Percentiles rank a stretch among this genome's conserved stretches.
phyloP scores from a whole-genome alignment of 1,140 invertebrate species.

The Drosophila tristis region DNA sequence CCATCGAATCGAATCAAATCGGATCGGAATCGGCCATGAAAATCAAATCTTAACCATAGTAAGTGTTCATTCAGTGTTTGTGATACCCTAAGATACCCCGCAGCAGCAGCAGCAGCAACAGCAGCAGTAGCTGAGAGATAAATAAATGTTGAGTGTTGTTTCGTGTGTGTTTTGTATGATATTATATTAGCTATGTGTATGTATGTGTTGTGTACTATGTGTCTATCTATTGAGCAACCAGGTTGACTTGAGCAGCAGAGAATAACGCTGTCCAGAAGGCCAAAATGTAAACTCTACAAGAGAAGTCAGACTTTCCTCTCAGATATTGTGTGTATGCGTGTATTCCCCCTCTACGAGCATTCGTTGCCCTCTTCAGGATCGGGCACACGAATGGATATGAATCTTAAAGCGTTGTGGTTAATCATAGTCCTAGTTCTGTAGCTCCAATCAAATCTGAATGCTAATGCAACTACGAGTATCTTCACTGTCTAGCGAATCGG shows the following conservation, averaged over 20 bases:
- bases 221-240: constrained; percentile 26
- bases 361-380: constrained; percentile 1
- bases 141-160: constrained; percentile 31
- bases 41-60: constrained; percentile 45
- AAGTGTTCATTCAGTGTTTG: constrained; percentile 71
- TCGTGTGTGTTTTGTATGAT: constrained; percentile 32
- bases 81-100: constrained; percentile 58
- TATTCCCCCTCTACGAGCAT: not conserved
- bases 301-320: constrained; percentile 53
- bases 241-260: constrained; percentile 18
- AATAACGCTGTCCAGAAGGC: constrained; percentile 3
- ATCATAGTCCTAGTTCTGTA: constrained; percentile 49
- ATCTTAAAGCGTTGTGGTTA: constrained; percentile 66
- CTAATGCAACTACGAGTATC: constrained; percentile 13
- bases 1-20: constrained; percentile 13
- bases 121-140: not conserved
- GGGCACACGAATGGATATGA: constrained; percentile 24
- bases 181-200: constrained; percentile 5
- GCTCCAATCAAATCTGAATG: constrained; percentile 26
- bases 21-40: constrained; percentile 3
- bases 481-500: constrained; percentile 56
- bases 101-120: too few species aligned
- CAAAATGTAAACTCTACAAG: constrained; percentile 11
- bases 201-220: constrained; percentile 16
- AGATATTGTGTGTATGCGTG: not conserved